Evolutionary conservation across 2,888 invertebrate species (phyloP), one percentile per base, ranked within the genome.

Genomic region (Lycocerus yunnanus): DNA sequence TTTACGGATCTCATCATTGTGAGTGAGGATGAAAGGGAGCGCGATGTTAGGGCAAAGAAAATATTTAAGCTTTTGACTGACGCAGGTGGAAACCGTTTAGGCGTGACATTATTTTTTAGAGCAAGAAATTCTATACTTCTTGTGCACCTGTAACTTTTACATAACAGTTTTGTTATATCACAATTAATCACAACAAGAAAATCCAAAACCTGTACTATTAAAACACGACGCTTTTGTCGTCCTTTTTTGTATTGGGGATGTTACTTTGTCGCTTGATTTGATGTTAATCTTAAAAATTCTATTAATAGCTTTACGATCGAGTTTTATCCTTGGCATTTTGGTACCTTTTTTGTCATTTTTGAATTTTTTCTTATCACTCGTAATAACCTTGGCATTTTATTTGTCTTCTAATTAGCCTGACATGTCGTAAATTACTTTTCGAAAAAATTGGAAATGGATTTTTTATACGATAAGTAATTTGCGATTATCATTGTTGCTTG

Each of bases 41-140:
- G 21, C 8, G 21, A n/a, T n/a, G n/a, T 43, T 16, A 66, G 66
- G 71, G 43, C 21, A n/a, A 69, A 63, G 71, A 59, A 63, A 59
- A 58, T 63, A 66, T 71, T 63, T 58, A 59, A 66, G 58, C 70
- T 71, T 67, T 74, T 65, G 71, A 73, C 68, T 70, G 70, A 66
- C 71, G 71, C 77, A 77, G 77, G 77, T 77, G 73, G 69, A 73
- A 77, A 58, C 60, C 69, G 68, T 75, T 75, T 73, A 69, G 20
- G 69, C 67, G 71, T 75, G 77, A 77, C 75, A 71, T 73, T 70
- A 72, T 43, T 43, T 43, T 43, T 43, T 43, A 73, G 73, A 72
- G 27, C 60, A 72, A 60, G 72, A 72, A 72, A 72, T 61, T 63
- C 68, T 68, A 72, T 68, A 72, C 72, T 72, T 61, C 59, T 27